phyloP scores from a whole-genome alignment of 2,797 vertebrate species.

The Poeciliopsis paucimaculata region DNA sequence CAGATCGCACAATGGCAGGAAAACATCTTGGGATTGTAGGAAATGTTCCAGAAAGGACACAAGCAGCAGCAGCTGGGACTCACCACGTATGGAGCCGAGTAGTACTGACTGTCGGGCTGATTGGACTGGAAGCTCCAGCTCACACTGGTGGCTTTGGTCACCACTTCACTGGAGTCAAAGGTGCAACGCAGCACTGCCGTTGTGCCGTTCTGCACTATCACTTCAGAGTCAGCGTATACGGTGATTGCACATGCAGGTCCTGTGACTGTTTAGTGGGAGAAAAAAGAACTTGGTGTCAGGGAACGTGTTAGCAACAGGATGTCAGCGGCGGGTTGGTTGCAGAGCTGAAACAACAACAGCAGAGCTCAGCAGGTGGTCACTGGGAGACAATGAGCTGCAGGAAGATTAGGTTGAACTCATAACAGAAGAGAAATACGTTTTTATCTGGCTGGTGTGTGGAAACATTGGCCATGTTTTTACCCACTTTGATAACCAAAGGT shows the following conservation, averaged over 20 bases:
- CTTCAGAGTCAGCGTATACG: constrained; percentile 82
- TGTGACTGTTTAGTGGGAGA: constrained; percentile 47
- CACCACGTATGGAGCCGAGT: constrained; percentile 45
- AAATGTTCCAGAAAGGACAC: background rate
- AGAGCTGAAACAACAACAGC: constrained; percentile 10
- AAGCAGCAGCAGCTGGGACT: constrained; percentile 17
- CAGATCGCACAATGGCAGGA: constrained; percentile 45
- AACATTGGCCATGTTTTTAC: too few relatives aligned
- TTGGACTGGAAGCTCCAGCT: constrained; percentile 88
- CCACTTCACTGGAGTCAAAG: constrained; percentile 85
- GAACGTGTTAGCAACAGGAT: background rate
- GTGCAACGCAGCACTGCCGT: constrained; percentile 85
- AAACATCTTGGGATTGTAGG: constrained; percentile 46
- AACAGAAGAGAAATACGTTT: background rate
- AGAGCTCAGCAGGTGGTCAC: background rate
- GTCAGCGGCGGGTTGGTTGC: background rate
- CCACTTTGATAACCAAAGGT: too few relatives aligned
- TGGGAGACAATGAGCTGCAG: constrained; percentile 17
- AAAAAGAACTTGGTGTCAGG: background rate
- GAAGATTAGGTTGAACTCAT: background rate
- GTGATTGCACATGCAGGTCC: constrained; percentile 80
- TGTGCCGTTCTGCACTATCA: constrained; percentile 90
- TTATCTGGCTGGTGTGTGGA: background rate
- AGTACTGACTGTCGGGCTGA: constrained; percentile 62
- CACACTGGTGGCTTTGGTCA: constrained; percentile 80